Percentiles rank a stretch among this genome's conserved stretches.
Evolutionary conservation across 2,888 invertebrate species (phyloP).

Genomic region (Therioaphis trifolii): DNA sequence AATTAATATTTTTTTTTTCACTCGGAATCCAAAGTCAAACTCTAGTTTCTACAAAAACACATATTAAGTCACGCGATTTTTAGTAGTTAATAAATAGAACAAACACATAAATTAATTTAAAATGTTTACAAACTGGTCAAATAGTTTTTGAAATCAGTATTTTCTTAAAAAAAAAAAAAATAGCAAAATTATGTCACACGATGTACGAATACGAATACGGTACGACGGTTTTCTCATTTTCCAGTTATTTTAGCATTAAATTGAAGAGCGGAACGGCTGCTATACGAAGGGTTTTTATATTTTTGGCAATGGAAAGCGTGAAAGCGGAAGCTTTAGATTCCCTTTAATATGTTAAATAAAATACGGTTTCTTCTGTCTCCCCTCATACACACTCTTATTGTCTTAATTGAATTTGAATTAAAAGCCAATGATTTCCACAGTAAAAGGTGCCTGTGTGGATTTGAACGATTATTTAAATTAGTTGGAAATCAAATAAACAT

Average conservation of each 20-base stretch:
- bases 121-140: not conserved
- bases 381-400: not conserved
- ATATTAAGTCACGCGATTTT: too few relatives aligned
- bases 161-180: conserved; percentile 24
- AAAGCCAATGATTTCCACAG: conserved; percentile 22
- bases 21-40: too few relatives aligned
- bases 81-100: not conserved
- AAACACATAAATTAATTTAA: not conserved
- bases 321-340: conserved; percentile 42
- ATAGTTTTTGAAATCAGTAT: conserved; percentile 4
- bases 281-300: conserved; percentile 24
- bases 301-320: conserved; percentile 54
- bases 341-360: conserved; percentile 54
- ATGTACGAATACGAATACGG: conserved; percentile 9
- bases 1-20: too few relatives aligned
- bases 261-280: conserved; percentile 3
- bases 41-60: too few relatives aligned
- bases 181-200: conserved; percentile 17
- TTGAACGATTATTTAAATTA: conserved; percentile 16
- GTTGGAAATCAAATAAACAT: not conserved
- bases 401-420: conserved; percentile 53
- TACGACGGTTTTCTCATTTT: conserved; percentile 58
- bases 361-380: not conserved
- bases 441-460: not conserved
- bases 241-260: conserved; percentile 52